phyloP scores from a whole-genome alignment of 2,113 vertebrate genomes.

The Melanerpes formicivorus region DNA sequence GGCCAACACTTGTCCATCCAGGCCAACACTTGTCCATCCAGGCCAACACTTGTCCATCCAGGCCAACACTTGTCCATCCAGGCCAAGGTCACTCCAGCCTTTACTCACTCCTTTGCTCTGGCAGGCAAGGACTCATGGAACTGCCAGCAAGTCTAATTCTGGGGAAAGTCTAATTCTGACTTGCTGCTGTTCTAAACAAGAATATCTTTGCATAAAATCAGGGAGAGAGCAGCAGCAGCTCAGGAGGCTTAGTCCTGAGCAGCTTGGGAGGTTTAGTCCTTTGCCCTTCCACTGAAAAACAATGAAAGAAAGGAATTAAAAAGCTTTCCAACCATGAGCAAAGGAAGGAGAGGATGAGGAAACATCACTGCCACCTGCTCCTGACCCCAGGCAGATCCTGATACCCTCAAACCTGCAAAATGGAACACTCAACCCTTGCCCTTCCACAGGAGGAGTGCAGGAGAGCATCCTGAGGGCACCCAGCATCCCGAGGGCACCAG shows the following conservation, averaged over 20 bases:
- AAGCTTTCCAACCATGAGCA: background rate
- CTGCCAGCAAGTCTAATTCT: background rate
- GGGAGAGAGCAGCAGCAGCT: background rate
- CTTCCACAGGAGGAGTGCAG: background rate
- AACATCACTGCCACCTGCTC: accelerated
- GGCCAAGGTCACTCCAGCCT: background rate
- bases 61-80: too few species aligned
- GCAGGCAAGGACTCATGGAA: background rate
- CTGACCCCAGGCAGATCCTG: background rate
- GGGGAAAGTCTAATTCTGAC: background rate
- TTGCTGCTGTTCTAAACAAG: background rate
- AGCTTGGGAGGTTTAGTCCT: background rate
- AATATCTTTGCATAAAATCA: background rate
- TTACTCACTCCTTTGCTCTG: background rate
- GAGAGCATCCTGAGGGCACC: background rate
- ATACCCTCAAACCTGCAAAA: too few species aligned
- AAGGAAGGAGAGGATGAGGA: background rate
- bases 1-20: too few species aligned
- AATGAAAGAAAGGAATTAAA: background rate
- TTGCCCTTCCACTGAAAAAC: background rate
- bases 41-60: too few species aligned
- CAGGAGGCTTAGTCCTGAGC: background rate
- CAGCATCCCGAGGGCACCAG: background rate
- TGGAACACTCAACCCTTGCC: background rate
- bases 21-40: background rate